Evolutionary conservation across 2,888 invertebrate genomes (phyloP).

Genomic region (Synergus laeviventris): DNA sequence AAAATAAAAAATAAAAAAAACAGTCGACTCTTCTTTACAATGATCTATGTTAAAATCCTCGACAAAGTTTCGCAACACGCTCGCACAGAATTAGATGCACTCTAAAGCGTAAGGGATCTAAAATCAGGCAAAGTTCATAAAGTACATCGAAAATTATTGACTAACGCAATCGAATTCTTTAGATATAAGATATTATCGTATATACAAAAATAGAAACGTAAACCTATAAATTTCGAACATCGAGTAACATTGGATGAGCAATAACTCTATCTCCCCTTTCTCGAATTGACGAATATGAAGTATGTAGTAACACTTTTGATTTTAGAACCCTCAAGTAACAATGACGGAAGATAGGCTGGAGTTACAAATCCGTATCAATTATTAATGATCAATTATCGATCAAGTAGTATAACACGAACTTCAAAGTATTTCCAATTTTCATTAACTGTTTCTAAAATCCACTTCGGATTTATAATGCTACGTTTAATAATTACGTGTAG

Average conservation of each 20-base stretch:
- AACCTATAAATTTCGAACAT: constrained; percentile 55
- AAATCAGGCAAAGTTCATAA: constrained; percentile 46
- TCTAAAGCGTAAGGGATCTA: constrained; percentile 51
- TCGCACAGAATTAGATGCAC: constrained; percentile 48
- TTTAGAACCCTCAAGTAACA: constrained; percentile 64
- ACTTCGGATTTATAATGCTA: constrained; percentile 33
- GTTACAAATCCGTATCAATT: constrained; percentile 57
- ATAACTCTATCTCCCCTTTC: constrained; percentile 20
- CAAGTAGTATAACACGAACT: constrained; percentile 52
- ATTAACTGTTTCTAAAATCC: constrained; percentile 22
- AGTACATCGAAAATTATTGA: constrained; percentile 27
- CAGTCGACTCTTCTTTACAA: constrained; percentile 46
- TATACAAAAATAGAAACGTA: constrained; percentile 62
- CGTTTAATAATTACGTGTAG: constrained; percentile 26
- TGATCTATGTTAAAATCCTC: constrained; percentile 34
- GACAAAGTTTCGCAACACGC: constrained; percentile 36
- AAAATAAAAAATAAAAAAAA: constrained; percentile 43
- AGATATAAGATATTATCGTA: constrained; percentile 51
- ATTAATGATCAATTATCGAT: constrained; percentile 63
- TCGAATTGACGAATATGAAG: constrained; percentile 46
- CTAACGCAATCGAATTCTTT: constrained; percentile 32
- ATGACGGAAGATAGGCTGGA: constrained; percentile 59
- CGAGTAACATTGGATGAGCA: constrained; percentile 36
- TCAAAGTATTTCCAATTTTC: constrained; percentile 43
- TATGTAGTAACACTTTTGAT: constrained; percentile 57